Percentiles rank a stretch among this genome's conserved stretches.
Evolutionary conservation across 2,888 invertebrate genomes (phyloP).

Genomic region (Lepidocyrtinus sp.): DNA sequence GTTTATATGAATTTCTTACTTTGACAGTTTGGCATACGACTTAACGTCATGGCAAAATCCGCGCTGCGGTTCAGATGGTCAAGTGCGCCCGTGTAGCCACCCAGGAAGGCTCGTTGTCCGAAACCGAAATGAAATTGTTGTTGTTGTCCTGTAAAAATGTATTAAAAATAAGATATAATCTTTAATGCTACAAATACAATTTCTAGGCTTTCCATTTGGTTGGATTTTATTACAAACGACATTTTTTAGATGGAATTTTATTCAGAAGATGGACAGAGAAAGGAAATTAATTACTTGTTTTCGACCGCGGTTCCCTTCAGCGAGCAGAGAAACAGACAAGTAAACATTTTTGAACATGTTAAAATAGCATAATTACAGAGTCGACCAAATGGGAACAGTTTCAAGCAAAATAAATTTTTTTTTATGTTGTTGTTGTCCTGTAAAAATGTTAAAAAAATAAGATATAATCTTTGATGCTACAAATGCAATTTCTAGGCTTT

Average conservation of each 20-base stretch:
- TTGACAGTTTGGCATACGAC: slow-evolving; percentile 69
- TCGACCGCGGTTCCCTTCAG: slow-evolving; percentile 88
- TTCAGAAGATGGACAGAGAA: no score
- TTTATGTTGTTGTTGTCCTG: slow-evolving; percentile 75
- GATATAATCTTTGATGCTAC: not conserved
- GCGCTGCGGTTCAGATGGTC: slow-evolving; percentile 69
- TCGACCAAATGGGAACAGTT: no score
- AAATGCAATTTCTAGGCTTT: no score
- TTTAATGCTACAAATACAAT: not conserved
- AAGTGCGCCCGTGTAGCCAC: slow-evolving; percentile 76
- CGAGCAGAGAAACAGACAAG: no score
- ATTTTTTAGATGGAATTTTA: no score
- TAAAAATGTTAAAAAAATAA: not conserved
- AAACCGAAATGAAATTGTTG: slow-evolving; percentile 92
- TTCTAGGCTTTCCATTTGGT: no score
- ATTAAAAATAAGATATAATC: not conserved
- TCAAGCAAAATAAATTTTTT: no score
- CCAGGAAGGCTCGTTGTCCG: slow-evolving; percentile 89
- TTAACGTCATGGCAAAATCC: slow-evolving; percentile 69
- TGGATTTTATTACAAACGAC: no score
- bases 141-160: slow-evolving; percentile 85
- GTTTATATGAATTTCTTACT: slow-evolving; percentile 56
- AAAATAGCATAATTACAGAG: no score
- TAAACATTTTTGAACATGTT: no score
- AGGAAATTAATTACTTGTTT: slow-evolving; percentile 83